These are phyloP conservation scores for Galemys pyrenaicus DNA, from an alignment of 2,113 vertebrate species.

Conservation along the genomic window DNA sequence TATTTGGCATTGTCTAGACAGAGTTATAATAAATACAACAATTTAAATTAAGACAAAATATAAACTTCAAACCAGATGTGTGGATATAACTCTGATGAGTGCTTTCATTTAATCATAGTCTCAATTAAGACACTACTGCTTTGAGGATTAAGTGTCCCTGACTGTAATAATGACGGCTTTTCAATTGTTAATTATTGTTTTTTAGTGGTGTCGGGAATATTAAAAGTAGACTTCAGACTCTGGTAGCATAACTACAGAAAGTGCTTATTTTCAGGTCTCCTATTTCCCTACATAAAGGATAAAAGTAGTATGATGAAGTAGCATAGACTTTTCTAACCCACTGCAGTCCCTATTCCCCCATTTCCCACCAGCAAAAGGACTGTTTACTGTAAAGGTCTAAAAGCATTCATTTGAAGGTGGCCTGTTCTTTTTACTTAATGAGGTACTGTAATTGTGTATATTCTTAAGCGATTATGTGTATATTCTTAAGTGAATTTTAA, in stretches of 20 bases:
- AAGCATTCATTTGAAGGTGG: constrained; percentile 65
- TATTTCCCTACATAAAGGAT: constrained; percentile 36
- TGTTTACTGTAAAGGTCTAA: constrained; percentile 56
- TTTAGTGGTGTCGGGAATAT: constrained; percentile 67
- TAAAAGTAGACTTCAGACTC: constrained; percentile 65
- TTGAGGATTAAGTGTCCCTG: constrained; percentile 88
- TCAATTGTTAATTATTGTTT: constrained; percentile 73
- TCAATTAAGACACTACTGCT: constrained; percentile 84
- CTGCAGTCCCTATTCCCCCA: too few relatives aligned
- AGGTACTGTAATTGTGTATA: constrained; percentile 59
- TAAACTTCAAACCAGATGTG: constrained; percentile 81
- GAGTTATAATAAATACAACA: constrained; percentile 79
- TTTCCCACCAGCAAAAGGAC: constrained; percentile 21
- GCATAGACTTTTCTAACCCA: not conserved
- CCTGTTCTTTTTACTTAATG: constrained; percentile 66
- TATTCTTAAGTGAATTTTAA: constrained; percentile 71
- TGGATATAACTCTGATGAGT: constrained; percentile 80
- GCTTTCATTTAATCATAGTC: constrained; percentile 81
- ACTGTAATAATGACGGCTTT: constrained; percentile 88
- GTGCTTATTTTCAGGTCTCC: constrained; percentile 61
- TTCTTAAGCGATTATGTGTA: constrained; percentile 64
- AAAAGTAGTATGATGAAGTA: constrained; percentile 34
- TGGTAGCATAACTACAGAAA: constrained; percentile 36
- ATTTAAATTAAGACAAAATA: constrained; percentile 80
- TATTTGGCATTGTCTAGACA: constrained; percentile 81